Base-by-base conservation (phyloP, 2,797 vertebrate genomes). In the Hipposideros larvatus region DNA sequence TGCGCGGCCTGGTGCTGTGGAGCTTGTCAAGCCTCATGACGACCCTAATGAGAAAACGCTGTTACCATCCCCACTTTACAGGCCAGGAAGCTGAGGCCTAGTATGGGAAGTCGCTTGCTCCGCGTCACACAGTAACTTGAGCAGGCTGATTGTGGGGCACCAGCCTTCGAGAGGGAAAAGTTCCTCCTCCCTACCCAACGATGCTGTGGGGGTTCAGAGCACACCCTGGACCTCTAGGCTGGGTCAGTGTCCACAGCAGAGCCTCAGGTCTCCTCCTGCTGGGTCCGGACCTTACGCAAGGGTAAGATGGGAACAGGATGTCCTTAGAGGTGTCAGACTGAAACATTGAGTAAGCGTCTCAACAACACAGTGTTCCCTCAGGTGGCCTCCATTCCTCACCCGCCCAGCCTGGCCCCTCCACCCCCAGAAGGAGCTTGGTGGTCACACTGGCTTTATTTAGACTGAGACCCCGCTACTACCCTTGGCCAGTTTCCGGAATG, bases 221-320 rank as follows among this genome's bases (percentile, higher is more conserved):
- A 11, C 26, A 14, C 48, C 37, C 26, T 0, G 15, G 28, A 28
- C 65, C 46, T 61, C 15, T 41, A 46, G 48, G 55, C 37, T 41
- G 79, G n/a, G 57, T 28, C 11, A 28, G 8, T 10, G 75, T 31
- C 46, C 16, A 15, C 15, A 0, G 31, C 88, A 41, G 53, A 86
- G 85, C 57, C 65, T 83, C 43, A 6, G 73, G 61, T 15, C 71
- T 63, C 31, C 55, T 78, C 19, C 86, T 59, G 37, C 93, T 19
- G 70, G 34, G 63, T 41, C 15, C 7, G 7, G 21, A 48, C 22
- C 65, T 96, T 87, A 31, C 2, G 24, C 84, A 95, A 96, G 77
- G 37, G 74, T 71, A 68, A 51, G 75, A 34, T 7, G 59, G 80
- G 75, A 53, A 96, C 95, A 82, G 53, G 53, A 46, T 78, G 95